phyloP scores from a whole-genome alignment of 2,888 invertebrate species.

The Dynastes tityus region DNA sequence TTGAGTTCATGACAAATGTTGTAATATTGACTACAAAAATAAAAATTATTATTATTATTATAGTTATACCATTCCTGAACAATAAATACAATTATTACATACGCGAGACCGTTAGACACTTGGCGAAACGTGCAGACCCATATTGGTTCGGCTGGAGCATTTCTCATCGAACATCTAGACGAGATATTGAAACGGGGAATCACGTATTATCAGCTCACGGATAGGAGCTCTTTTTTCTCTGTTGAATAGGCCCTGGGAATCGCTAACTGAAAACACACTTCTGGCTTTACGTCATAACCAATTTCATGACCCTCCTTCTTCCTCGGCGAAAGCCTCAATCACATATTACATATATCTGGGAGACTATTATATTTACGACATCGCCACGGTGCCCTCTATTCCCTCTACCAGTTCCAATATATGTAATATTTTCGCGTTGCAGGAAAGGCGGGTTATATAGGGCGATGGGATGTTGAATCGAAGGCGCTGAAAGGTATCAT shows the following conservation, averaged over 20 bases:
- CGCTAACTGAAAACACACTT: slow-evolving; percentile 64
- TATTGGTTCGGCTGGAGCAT: slow-evolving; percentile 24
- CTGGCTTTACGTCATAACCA: slow-evolving; percentile 64
- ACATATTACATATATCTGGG: slow-evolving; percentile 62
- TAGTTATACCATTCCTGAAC: slow-evolving; percentile 52
- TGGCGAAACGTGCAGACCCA: slow-evolving; percentile 51
- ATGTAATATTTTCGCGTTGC: slow-evolving; percentile 57
- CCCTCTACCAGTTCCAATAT: slow-evolving; percentile 33
- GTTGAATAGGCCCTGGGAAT: slow-evolving; percentile 63
- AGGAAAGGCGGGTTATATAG: not conserved
- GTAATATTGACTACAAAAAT: too few species aligned
- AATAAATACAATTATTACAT: slow-evolving; percentile 49
- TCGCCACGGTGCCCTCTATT: slow-evolving; percentile 42
- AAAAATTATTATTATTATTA: not conserved
- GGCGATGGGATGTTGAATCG: not conserved
- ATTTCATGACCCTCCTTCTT: slow-evolving; percentile 63
- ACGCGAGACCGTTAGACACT: slow-evolving; percentile 10
- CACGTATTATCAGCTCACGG: slow-evolving; percentile 64
- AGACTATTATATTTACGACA: slow-evolving; percentile 66
- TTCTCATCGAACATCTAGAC: not conserved
- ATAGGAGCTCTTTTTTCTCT: slow-evolving; percentile 40
- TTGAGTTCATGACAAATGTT: too few species aligned
- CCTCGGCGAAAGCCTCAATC: slow-evolving; percentile 63
- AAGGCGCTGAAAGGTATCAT: too few species aligned
- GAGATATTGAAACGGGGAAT: slow-evolving; percentile 60